Percentiles rank a stretch among this genome's conserved stretches.
Evolutionary conservation across 2,888 invertebrate species (phyloP).

Genomic region (Argyresthia albistria): DNA sequence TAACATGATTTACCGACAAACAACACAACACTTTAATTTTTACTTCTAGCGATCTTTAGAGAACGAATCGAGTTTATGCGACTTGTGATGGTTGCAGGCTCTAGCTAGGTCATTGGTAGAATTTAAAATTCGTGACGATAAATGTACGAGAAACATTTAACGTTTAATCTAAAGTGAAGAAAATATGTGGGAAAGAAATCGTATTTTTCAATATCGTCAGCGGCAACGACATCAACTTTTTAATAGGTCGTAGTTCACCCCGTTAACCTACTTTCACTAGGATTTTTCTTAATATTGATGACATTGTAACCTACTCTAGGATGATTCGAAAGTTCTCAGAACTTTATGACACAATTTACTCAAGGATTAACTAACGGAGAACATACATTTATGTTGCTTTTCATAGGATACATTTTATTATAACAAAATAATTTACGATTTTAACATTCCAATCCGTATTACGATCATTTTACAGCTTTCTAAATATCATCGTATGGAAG

Average conservation of each 20-base stretch:
- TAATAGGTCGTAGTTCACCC: constrained; percentile 17
- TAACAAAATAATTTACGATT: constrained; percentile 13
- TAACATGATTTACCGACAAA: background rate
- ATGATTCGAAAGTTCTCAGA: constrained; percentile 21
- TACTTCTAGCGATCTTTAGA: too few species aligned
- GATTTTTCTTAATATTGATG: constrained; percentile 14
- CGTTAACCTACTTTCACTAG: constrained; percentile 43
- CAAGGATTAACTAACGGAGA: constrained; percentile 13
- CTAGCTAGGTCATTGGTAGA: too few species aligned
- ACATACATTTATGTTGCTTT: constrained; percentile 12
- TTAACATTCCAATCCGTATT: constrained; percentile 13
- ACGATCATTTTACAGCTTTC: constrained; percentile 15
- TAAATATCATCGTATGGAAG: constrained; percentile 2
- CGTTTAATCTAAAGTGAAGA: too few species aligned
- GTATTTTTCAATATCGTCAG: too few species aligned
- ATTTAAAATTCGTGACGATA: too few species aligned
- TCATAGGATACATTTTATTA: constrained; percentile 15
- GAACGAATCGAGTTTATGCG: too few species aligned
- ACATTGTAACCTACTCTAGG: background rate
- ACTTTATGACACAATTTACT: constrained; percentile 18
- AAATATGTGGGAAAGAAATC: too few species aligned
- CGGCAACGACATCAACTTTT: constrained; percentile 2
- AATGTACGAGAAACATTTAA: too few species aligned
- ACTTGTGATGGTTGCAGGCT: too few species aligned
- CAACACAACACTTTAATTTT: too few species aligned